Evolutionary conservation across 2,888 invertebrate species (phyloP).

Genomic region (Thereva nobilitata): DNA sequence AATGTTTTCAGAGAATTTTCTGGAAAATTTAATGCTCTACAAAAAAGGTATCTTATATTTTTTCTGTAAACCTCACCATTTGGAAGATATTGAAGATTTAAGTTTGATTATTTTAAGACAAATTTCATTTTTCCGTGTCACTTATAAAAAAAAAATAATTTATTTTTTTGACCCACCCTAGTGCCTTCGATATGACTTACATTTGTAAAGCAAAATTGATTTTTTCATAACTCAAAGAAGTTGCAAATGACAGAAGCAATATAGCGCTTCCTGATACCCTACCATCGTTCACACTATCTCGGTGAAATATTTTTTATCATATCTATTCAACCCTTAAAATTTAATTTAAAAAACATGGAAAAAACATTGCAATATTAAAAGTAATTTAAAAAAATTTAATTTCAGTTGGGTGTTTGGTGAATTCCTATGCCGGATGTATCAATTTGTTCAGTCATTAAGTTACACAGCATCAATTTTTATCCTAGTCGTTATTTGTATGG

Average conservation of each 20-base stretch:
- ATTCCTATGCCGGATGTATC: slow-evolving; percentile 88
- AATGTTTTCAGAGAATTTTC: no score
- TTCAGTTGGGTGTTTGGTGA: slow-evolving; percentile 81
- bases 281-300: background rate
- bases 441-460: slow-evolving; percentile 85
- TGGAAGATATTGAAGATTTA: no score
- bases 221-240: background rate
- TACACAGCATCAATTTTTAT: slow-evolving; percentile 91
- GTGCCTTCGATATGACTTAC: background rate
- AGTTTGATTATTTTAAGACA: no score
- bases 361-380: background rate
- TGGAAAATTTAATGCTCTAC: no score
- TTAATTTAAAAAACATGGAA: background rate
- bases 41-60: no score
- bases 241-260: background rate
- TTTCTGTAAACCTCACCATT: no score
- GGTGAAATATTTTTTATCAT: no score
- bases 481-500: slow-evolving; percentile 83
- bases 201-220: background rate
- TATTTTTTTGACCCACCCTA: no score
- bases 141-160: no score
- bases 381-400: slow-evolving; percentile 47
- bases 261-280: background rate
- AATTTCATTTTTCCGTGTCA: no score
- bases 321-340: background rate